A percentile compares a stretch with the other conserved stretches of the same genome.
These are phyloP conservation scores for Lonchura striata DNA, from an alignment of 2,113 vertebrate genomes.

Conservation along the genomic window DNA sequence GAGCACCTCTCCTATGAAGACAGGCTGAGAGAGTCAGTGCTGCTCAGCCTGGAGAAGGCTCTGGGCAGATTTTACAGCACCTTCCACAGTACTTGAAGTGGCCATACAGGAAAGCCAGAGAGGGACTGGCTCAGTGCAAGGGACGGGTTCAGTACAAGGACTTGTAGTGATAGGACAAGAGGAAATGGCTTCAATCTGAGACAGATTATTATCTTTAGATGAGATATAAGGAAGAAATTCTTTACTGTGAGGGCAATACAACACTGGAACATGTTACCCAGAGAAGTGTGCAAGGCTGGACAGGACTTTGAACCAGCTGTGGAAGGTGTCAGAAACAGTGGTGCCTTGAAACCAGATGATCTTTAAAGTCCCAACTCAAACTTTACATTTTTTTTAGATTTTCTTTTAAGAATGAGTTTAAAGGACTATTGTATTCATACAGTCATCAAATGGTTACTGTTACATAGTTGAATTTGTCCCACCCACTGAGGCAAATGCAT, in stretches of 20 bases:
- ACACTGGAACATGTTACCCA: neutral
- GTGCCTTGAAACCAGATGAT: neutral
- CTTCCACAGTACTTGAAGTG: neutral
- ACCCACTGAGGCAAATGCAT: neutral
- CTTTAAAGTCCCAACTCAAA: neutral
- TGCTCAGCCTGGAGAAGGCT: neutral
- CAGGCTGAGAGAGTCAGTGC: neutral
- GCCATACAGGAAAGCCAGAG: neutral
- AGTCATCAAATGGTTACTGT: neutral
- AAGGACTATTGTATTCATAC: neutral
- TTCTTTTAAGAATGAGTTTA: neutral
- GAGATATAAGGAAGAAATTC: neutral
- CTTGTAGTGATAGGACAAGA: neutral
- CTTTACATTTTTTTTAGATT: neutral
- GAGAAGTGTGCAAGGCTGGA: neutral
- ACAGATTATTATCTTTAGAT: neutral
- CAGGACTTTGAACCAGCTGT: neutral
- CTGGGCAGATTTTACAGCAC: neutral
- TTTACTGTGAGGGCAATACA: neutral
- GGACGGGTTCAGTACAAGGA: neutral
- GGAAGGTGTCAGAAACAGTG: neutral
- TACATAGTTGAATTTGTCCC: neutral
- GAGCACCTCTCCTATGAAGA: neutral
- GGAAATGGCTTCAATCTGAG: neutral
- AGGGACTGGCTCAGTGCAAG: neutral